These are phyloP conservation scores for Drosophila maculinotata DNA, from an alignment of 2,888 invertebrate species.

Conservation along the genomic window DNA sequence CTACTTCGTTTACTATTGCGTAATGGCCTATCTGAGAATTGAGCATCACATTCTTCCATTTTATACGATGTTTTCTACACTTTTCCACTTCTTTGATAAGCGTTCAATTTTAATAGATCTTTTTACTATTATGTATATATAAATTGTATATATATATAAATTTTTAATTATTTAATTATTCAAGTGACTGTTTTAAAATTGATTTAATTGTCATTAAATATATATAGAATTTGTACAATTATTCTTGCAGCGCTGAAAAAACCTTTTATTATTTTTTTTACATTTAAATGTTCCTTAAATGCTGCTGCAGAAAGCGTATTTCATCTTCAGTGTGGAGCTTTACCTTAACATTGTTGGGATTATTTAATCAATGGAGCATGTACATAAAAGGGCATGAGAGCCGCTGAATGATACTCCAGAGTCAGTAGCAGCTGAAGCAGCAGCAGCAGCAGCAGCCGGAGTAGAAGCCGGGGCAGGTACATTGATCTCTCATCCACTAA, in stretches of 20 bases:
- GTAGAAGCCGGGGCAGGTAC: constrained; percentile 43
- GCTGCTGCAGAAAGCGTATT: constrained; percentile 48
- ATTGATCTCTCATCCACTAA: constrained; percentile 64
- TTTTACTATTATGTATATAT: no score
- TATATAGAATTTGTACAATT: no score
- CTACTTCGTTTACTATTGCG: constrained; percentile 42
- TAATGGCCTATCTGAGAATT: constrained; percentile 29
- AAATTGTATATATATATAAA: no score
- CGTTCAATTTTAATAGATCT: no score
- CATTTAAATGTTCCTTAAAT: neutral
- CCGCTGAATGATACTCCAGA: constrained; percentile 57
- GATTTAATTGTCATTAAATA: no score
- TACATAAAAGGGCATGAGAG: constrained; percentile 65
- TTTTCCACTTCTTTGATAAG: no score
- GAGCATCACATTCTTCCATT: no score
- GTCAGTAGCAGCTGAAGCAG: constrained; percentile 24
- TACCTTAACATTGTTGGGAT: constrained; percentile 41
- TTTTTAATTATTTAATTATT: no score
- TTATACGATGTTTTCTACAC: no score
- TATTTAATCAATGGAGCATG: constrained; percentile 74
- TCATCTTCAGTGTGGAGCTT: constrained; percentile 1
- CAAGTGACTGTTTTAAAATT: no score
- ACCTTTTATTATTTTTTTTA: neutral
- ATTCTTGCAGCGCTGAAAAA: no score
- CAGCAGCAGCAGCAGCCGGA: neutral